Evolutionary conservation across 2,113 vertebrate genomes (phyloP), one percentile per base, ranked within the genome.

Genomic region (Sclerurus mexicanus): DNA sequence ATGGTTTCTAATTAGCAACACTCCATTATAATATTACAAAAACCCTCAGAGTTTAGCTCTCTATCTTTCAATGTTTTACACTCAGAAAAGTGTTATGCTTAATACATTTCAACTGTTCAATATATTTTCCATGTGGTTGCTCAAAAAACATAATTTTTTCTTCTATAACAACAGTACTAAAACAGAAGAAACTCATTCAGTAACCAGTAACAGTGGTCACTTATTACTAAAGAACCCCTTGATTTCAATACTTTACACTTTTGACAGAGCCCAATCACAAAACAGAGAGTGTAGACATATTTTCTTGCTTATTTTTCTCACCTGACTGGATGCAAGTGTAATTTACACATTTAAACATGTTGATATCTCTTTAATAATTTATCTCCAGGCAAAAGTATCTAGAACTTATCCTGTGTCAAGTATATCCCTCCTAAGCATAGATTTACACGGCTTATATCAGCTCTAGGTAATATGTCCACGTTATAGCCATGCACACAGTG

Each of bases 271-370:
- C 1, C 9, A 62, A 66, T 60, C 1, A 18, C 28, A 76, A 82
- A 87, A 73, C 22, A n/a, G 28, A 85, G 42, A 89, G 15, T 55
- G 21, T 67, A 53, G 25, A 71, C 53, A 91, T 83, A 94, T 85
- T 91, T 87, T 88, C 39, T 17, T 44, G 19, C 42, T 69, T 73
- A 17, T 82, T 76, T 9, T 79, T 78, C 31, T 18, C 25, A 60
- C 14, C 42, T 63, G 33, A 67, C 53, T 74, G 72, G 17, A 90
- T 44, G 7, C 0, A 0, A 87, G 27, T 74, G 40, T 10, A 77
- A 87, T 39, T 53, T 72, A 79, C 35, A 44, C 6, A 33, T 87
- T 69, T 85, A 53, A 85, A 79, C 20, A 52, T 60, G n/a, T 4
- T 82, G 28, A 11, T 81, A 63, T 37, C 12, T 60, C 39, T 60